Percentiles rank a stretch among this genome's conserved stretches.
Conservation (phyloP, 2,797 vertebrate species). For the Bovichtus diacanthus region DNA sequence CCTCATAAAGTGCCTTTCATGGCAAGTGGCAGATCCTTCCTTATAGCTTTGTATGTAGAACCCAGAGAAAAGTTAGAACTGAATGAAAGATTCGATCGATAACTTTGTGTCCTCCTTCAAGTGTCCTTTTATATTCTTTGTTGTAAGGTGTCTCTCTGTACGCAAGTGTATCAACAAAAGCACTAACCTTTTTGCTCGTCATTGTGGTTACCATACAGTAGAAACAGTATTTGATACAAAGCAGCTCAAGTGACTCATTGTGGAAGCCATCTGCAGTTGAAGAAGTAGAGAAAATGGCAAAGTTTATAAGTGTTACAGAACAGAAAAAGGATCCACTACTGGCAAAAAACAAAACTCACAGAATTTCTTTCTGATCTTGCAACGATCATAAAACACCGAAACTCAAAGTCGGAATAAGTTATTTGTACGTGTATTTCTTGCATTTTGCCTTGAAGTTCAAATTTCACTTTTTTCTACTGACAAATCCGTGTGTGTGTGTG, state of each 20-base stretch:
- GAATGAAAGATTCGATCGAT: neutral
- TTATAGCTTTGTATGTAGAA: conserved; percentile 1
- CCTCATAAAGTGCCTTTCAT: neutral
- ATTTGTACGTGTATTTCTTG: too few relatives aligned
- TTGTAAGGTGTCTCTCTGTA: neutral
- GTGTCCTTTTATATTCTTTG: neutral
- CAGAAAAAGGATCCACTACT: neutral
- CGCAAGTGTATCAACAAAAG: neutral
- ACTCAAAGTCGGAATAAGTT: neutral
- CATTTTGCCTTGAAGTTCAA: too few relatives aligned
- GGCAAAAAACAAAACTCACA: neutral
- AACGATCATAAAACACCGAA: neutral
- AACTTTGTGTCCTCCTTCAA: neutral
- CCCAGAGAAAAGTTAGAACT: neutral
- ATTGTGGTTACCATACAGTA: neutral
- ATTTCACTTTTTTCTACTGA: neutral
- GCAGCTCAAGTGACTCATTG: neutral
- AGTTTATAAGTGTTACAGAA: neutral
- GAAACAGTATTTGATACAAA: neutral
- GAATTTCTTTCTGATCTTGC: neutral
- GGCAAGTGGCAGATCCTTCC: neutral
- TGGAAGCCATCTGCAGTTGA: neutral
- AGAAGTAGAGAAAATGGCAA: neutral
- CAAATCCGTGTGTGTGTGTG: neutral
- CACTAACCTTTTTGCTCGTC: neutral